Evolutionary conservation across 2,797 vertebrate genomes (phyloP).

Genomic region (Odontamblyopus lacepedii): DNA sequence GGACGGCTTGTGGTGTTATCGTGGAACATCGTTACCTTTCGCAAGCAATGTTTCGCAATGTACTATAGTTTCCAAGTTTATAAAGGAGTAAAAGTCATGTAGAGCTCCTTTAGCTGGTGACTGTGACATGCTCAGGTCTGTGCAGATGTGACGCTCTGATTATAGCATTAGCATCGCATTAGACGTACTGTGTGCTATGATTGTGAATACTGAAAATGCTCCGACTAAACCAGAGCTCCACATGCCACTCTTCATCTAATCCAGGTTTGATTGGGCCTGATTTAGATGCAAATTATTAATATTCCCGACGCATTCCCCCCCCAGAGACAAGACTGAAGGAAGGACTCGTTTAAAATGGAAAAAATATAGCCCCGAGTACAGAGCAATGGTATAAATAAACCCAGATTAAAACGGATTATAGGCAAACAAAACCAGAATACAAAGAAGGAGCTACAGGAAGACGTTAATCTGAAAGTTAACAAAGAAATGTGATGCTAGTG

Average conservation of each 20-base stretch:
- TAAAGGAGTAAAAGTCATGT: too few relatives aligned
- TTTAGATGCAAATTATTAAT: slow-evolving; percentile 1
- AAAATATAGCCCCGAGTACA: not conserved
- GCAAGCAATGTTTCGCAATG: too few relatives aligned
- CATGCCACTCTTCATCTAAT: not conserved
- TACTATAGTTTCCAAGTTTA: too few relatives aligned
- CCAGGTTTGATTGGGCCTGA: not conserved
- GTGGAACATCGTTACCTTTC: too few relatives aligned
- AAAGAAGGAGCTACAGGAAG: not conserved
- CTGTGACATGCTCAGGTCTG: not conserved
- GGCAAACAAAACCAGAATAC: not conserved
- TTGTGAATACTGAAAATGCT: slow-evolving; percentile 33
- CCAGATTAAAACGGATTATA: not conserved
- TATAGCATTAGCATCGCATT: slow-evolving; percentile 52
- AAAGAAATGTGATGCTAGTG: not conserved
- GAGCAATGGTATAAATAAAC: not conserved
- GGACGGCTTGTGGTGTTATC: too few relatives aligned
- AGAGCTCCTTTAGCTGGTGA: too few relatives aligned
- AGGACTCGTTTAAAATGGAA: slow-evolving; percentile 2
- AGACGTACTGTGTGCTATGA: slow-evolving; percentile 64
- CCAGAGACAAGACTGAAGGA: not conserved
- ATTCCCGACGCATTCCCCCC: not conserved
- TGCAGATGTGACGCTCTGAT: not conserved
- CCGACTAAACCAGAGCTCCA: not conserved
- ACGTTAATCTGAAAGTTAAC: not conserved